A percentile compares a stretch with the other conserved stretches of the same genome.
phyloP scores from a whole-genome alignment of 2,888 invertebrate genomes.

The Clitarchus hookeri region DNA sequence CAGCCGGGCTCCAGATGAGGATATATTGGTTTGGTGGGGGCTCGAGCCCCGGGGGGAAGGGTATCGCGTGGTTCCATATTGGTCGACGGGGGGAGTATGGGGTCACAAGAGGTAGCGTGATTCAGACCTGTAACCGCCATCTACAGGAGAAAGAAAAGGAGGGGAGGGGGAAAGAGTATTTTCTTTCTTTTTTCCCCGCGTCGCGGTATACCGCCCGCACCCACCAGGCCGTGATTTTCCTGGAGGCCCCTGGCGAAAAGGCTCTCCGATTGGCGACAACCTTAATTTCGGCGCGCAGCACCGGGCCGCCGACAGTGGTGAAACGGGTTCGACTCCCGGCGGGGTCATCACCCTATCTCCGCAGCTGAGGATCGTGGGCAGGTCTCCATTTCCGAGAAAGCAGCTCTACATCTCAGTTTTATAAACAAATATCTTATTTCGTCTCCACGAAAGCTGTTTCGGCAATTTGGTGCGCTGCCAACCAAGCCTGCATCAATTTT shows the following conservation, averaged over 20 bases:
- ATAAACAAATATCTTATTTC: no score
- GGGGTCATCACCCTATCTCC: no score
- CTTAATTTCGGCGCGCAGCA: neutral
- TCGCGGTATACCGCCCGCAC: neutral
- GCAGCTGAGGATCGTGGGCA: no score
- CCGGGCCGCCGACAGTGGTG: neutral
- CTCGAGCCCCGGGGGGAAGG: neutral
- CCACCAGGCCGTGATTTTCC: neutral
- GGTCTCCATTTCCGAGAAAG: no score
- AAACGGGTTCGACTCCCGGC: no score
- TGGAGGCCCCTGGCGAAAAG: neutral
- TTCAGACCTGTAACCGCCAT: neutral
- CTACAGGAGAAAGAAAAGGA: neutral
- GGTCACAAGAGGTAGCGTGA: neutral
- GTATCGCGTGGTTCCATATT: neutral
- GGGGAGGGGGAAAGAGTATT: neutral
- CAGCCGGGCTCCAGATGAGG: neutral
- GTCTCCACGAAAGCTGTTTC: no score
- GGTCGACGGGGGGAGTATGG: neutral
- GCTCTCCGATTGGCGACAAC: neutral
- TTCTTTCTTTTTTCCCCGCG: neutral
- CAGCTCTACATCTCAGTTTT: no score
- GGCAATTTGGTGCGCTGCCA: no score
- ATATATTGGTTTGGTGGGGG: neutral
- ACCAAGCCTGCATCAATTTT: no score